phyloP scores from a whole-genome alignment of 2,888 invertebrate genomes.

The Sinohyriopsis cumingii region DNA sequence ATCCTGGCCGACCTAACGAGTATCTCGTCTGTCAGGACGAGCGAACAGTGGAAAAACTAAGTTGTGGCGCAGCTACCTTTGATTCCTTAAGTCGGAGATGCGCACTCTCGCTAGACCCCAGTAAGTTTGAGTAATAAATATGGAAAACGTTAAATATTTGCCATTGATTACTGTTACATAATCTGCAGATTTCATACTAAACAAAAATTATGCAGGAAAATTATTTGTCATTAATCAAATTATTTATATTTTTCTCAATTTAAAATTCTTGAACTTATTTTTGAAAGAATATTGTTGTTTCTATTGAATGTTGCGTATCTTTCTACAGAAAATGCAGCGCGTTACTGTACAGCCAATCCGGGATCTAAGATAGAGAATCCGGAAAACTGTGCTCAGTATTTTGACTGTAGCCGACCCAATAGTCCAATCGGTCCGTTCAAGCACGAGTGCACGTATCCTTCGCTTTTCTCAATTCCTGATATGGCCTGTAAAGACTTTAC shows the following conservation, averaged over 20 bases:
- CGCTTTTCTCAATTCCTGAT: slow-evolving; percentile 36
- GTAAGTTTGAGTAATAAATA: slow-evolving; percentile 5
- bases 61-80: slow-evolving; percentile 36
- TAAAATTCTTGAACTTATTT: too few species aligned
- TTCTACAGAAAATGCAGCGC: slow-evolving; percentile 37
- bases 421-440: slow-evolving; percentile 14
- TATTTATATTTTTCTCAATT: too few species aligned
- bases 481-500: slow-evolving; percentile 40
- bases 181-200: too few species aligned
- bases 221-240: too few species aligned
- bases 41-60: slow-evolving; percentile 36
- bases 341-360: slow-evolving; percentile 35
- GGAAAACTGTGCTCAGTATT: slow-evolving; percentile 49
- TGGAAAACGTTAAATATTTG: too few species aligned
- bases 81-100: slow-evolving; percentile 28
- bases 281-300: too few species aligned
- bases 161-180: too few species aligned
- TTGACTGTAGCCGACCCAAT: slow-evolving; percentile 43
- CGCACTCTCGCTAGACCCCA: slow-evolving; percentile 19
- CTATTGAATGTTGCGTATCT: too few species aligned
- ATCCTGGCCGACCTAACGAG: slow-evolving; percentile 34
- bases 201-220: too few species aligned
- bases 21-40: slow-evolving; percentile 42
- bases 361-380: slow-evolving; percentile 25
- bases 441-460: slow-evolving; percentile 55